Percentiles rank a stretch among this genome's conserved stretches.
phyloP scores from a whole-genome alignment of 1,140 invertebrate species.

The Drosophila hydei region DNA sequence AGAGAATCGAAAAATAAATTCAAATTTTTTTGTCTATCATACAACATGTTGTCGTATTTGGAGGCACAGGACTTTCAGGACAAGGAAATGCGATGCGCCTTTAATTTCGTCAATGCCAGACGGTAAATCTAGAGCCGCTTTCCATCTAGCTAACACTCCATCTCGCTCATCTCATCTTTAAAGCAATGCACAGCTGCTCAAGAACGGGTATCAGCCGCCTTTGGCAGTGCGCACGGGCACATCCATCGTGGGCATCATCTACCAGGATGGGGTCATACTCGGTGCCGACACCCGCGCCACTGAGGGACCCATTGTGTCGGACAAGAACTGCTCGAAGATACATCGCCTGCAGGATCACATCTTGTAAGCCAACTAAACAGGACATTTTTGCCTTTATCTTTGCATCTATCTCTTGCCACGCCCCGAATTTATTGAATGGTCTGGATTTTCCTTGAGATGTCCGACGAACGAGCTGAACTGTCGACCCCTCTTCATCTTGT shows the following conservation, averaged over 20 bases:
- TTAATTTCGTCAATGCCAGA: constrained; percentile 93
- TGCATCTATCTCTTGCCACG: not conserved
- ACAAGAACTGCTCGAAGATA: constrained; percentile 98
- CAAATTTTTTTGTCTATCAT: not conserved
- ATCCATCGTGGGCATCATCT: constrained; percentile 97
- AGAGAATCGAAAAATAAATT: constrained; percentile 1
- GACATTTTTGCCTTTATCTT: constrained; percentile 52
- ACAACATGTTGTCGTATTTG: not conserved
- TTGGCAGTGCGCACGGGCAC: constrained; percentile 97
- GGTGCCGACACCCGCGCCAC: constrained; percentile 99
- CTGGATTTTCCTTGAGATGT: no score
- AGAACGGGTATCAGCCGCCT: constrained; percentile 92
- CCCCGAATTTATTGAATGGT: not conserved
- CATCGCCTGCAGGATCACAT: constrained; percentile 97
- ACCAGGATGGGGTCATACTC: constrained; percentile 97
- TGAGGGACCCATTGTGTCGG: constrained; percentile 96
- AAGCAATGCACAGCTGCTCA: constrained; percentile 92
- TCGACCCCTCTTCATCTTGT: no score
- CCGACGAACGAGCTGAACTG: no score
- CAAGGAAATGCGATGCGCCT: constrained; percentile 84
- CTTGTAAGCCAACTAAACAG: constrained; percentile 87
- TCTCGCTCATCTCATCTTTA: constrained; percentile 56
- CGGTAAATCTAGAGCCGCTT: constrained; percentile 86
- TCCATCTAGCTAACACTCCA: not conserved
- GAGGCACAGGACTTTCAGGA: not conserved